phyloP scores from a whole-genome alignment of 1,140 invertebrate species.

The Hydropsyche tenuis region DNA sequence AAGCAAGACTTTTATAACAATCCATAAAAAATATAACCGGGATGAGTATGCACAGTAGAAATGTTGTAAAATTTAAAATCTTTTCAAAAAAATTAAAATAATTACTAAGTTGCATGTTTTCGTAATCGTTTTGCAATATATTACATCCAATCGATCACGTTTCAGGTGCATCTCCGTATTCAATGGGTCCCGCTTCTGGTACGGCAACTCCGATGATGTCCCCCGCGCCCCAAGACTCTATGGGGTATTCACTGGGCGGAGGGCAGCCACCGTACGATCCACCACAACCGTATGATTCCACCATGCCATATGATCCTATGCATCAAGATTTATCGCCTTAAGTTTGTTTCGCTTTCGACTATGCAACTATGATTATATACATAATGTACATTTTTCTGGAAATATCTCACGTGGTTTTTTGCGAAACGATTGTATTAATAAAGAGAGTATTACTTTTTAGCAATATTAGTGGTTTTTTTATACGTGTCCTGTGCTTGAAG shows the following conservation, averaged over 20 bases:
- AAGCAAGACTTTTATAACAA: too few species aligned
- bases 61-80: too few species aligned
- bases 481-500: not conserved
- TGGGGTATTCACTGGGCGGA: slow-evolving; percentile 87
- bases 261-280: slow-evolving; percentile 76
- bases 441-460: slow-evolving; percentile 6
- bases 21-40: too few species aligned
- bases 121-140: not conserved
- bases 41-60: too few species aligned
- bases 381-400: slow-evolving; percentile 11
- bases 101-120: not conserved
- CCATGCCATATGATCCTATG: slow-evolving; percentile 88
- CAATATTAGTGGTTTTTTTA: not conserved
- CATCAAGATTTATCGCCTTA: slow-evolving; percentile 78
- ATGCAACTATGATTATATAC: slow-evolving; percentile 1
- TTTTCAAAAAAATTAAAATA: not conserved
- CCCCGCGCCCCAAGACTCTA: slow-evolving; percentile 87
- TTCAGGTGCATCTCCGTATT: slow-evolving; percentile 89
- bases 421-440: not conserved
- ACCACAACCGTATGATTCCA: slow-evolving; percentile 82
- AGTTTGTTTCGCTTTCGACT: slow-evolving; percentile 36
- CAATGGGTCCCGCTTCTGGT: slow-evolving; percentile 83
- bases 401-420: not conserved
- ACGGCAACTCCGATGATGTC: slow-evolving; percentile 93
- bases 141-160: not conserved